Conservation (phyloP, 2,888 invertebrate species). For the Xestia c-nigrum region DNA sequence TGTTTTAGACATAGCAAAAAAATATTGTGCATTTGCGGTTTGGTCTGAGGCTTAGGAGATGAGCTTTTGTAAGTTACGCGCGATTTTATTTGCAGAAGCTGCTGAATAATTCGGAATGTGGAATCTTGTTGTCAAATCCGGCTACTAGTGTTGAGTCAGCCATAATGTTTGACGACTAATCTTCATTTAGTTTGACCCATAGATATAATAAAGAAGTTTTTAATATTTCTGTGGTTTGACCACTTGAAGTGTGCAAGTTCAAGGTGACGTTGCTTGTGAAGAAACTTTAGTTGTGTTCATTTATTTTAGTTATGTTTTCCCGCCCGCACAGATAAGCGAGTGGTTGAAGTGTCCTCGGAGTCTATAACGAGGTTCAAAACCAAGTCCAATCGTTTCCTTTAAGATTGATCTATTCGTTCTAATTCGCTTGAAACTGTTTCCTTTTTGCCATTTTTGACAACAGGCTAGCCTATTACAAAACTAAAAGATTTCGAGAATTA, state of each 20-base stretch:
- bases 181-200: not conserved
- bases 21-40: slow-evolving; percentile 39
- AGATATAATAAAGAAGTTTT: too few species aligned
- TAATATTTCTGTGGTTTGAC: too few species aligned
- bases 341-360: not conserved
- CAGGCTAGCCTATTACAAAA: not conserved
- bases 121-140: not conserved
- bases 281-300: not conserved
- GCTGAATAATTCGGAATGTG: not conserved
- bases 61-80: not conserved
- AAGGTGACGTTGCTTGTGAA: not conserved
- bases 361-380: not conserved
- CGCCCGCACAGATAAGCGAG: not conserved
- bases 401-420: not conserved
- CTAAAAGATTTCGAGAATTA: not conserved
- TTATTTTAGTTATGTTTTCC: not conserved
- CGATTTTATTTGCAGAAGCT: not conserved
- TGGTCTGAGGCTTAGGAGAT: slow-evolving; percentile 22
- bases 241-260: not conserved
- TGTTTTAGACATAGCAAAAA: slow-evolving; percentile 67
- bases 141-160: not conserved
- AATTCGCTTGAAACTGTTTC: not conserved
- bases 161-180: not conserved
- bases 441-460: not conserved
- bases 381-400: not conserved